Base-by-base conservation (phyloP, 2,797 vertebrate genomes). In the Pyrocephalus nanus region DNA sequence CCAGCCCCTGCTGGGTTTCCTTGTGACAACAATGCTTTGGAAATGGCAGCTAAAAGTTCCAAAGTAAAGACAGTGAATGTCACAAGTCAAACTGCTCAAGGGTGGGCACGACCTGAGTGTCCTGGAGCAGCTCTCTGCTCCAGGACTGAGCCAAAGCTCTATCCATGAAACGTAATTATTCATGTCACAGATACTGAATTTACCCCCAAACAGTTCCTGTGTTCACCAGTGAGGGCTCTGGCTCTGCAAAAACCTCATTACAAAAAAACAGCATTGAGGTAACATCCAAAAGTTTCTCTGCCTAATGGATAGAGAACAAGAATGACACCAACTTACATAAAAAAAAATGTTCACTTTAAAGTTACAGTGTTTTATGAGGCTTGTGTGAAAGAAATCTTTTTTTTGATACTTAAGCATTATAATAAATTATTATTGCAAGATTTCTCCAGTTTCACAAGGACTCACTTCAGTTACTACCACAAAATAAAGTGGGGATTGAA, bases 51-150 rank as follows among this genome's bases (percentile, higher is more conserved):
- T 12, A 15, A 54, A 38, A 20, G 32, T 34, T 16, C 19, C 38
- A 2, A 16, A 6, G 12, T n/a, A 64, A n/a, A 17, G 42, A 0
- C 47, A 60, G 4, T 0, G 2, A 11, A 9, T 13, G 57, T 9
- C 2, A 3, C 0, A 0, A 2, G 7, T 10, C 1, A 22, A 70
- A 11, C 6, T 23, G 17, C 72, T 54, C 61, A 43, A 50, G 74
- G 45, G 9, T 48, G 61, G 67, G 53, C 36, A 23, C 0, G 1
- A 34, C 40, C 40, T 18, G 42, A 43, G 40, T 40, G 40, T 40
- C 40, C 40, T 40, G 40, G 40, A 13, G 40, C 40, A 40, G 40
- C 40, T 40, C 40, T 40, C 42, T 42, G 42, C 42, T 42, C 42
- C 42, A 42, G 42, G 42, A 42, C 43, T 45, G 43, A 45, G 43